Evolutionary conservation across 2,888 invertebrate species (phyloP).

Genomic region (Cryptocheilus praepositus): DNA sequence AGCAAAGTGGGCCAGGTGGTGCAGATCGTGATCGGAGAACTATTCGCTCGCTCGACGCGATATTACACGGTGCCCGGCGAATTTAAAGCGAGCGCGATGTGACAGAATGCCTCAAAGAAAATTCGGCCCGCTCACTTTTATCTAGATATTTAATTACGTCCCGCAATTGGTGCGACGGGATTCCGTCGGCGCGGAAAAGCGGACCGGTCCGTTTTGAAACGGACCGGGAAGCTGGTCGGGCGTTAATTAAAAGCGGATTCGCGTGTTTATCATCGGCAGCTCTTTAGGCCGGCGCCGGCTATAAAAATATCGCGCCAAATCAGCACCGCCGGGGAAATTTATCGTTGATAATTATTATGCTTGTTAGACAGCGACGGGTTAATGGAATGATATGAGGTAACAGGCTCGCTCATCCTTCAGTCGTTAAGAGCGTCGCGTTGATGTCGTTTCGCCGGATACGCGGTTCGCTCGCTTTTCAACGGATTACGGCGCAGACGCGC

Average conservation of each 20-base stretch:
- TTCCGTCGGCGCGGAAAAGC: no score
- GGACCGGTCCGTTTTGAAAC: no score
- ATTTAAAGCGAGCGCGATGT: neutral
- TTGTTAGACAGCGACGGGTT: constrained; percentile 38
- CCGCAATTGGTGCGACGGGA: no score
- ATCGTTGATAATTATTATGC: constrained; percentile 54
- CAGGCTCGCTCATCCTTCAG: constrained; percentile 45
- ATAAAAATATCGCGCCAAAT: constrained; percentile 39
- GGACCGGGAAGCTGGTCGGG: neutral
- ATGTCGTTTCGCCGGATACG: neutral
- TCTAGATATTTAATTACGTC: no score
- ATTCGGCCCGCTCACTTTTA: no score
- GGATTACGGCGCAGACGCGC: neutral
- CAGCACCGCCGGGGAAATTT: constrained; percentile 42
- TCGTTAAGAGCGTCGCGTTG: constrained; percentile 48
- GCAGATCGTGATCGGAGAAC: neutral
- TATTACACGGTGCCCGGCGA: neutral
- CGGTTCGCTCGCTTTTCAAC: neutral
- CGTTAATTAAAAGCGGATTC: constrained; percentile 23
- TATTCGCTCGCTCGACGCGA: neutral
- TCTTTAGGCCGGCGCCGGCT: constrained; percentile 23
- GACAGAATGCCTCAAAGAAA: no score
- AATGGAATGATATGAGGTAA: constrained; percentile 41
- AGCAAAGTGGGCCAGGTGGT: constrained; percentile 45
- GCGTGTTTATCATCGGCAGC: constrained; percentile 27